Evolutionary conservation across 2,797 vertebrate genomes (phyloP), one percentile per base, ranked within the genome.

Genomic region (Tenualosa thibaudeaui): DNA sequence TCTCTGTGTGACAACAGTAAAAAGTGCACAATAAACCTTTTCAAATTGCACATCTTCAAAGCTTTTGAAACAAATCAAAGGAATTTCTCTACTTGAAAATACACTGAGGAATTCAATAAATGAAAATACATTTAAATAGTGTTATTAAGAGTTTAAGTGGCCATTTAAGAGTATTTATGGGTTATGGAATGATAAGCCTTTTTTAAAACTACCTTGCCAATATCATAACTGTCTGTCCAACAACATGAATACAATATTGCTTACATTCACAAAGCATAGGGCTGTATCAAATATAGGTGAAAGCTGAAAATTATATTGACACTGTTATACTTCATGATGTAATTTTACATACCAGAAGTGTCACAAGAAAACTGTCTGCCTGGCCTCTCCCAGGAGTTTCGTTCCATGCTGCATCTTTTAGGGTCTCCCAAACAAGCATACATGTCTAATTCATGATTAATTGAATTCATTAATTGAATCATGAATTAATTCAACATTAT

Each of bases 11-110:
- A 89, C 53, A 84, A 49, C 40, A 87, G 81, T 85, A 83, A 81
- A 90, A 91, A 89, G 91, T 90, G 90, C 89, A 90, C 78, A 9
- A 60, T 84, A 84, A 83, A 86, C 84, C 83, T 9, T 51, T 12
- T 51, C 82, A 75, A 81, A 5, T 37, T 82, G 71, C 71, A 78
- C 71, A 46, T 78, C 43, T 22, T 78, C 71, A 43, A 78, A 78
- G 19, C 40, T 43, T 78, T 78, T 22, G 19, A 46, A 78, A 22
- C 7, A 2, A 7, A 43, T 3, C 37, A 78, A 22, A 22, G 46
- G 17, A 43, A 15, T 13, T 68, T 7, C n/a, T 26, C 10, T 68
- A 13, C 10, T 62, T 62, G 19, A 62, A 62, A 62, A 24, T 62
- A 62, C 7, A 62, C 2, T n/a, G 1, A 71, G 40, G 26, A 37